These are phyloP conservation scores for Cyrtonyx montezumae DNA, from an alignment of 2,113 vertebrate genomes.

Conservation along the genomic window DNA sequence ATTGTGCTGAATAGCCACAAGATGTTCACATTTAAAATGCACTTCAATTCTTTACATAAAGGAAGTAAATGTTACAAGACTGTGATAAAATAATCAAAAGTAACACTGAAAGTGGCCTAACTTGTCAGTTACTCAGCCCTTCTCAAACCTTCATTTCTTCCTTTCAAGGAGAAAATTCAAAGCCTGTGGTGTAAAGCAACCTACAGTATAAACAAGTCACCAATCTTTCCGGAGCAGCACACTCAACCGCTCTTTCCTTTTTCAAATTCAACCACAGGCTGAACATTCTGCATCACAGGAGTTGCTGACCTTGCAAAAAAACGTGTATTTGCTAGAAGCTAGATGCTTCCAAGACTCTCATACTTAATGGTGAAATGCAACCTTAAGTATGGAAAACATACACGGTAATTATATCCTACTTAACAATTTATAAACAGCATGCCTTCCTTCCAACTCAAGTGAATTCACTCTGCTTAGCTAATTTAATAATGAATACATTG, in stretches of 20 bases:
- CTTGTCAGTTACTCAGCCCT: not conserved
- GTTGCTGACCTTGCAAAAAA: not conserved
- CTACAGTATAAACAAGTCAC: not conserved
- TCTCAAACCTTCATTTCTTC: not conserved
- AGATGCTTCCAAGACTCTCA: not conserved
- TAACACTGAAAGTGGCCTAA: not conserved
- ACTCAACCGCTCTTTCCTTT: not conserved
- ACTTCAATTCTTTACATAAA: not conserved
- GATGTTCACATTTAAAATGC: not conserved
- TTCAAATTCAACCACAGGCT: not conserved
- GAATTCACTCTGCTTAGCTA: not conserved
- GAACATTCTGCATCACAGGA: not conserved
- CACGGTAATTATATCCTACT: not conserved
- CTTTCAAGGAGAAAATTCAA: not conserved
- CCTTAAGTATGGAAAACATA: not conserved
- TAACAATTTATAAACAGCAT: not conserved
- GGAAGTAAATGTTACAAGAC: not conserved
- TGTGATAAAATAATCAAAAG: slow-evolving; percentile 25
- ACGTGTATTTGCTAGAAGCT: not conserved
- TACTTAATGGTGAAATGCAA: not conserved
- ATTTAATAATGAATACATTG: not conserved
- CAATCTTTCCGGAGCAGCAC: not conserved
- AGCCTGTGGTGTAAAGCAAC: not conserved
- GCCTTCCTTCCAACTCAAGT: not conserved
- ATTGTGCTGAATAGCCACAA: not conserved